Evolutionary conservation across 2,113 vertebrate species (phyloP).

Genomic region (Malurus elegans): DNA sequence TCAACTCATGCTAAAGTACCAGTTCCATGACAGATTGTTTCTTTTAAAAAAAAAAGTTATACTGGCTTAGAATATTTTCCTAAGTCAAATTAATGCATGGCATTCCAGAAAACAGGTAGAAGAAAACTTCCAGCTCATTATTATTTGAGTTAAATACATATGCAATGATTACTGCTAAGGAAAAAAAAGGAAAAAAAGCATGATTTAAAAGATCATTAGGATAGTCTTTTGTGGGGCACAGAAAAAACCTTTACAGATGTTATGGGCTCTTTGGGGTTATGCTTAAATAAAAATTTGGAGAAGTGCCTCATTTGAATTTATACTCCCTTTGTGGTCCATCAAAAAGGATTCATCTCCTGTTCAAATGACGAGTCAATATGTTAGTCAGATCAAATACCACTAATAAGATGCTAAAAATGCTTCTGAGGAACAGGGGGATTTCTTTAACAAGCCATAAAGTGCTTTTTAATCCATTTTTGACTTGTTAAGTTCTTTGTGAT

Average conservation of each 20-base stretch:
- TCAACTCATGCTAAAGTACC: background rate
- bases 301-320: conserved; percentile 67
- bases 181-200: background rate
- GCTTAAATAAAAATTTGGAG: conserved; percentile 61
- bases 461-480: conserved; percentile 77
- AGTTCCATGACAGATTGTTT: background rate
- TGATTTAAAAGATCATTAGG: conserved; percentile 13
- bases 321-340: conserved; percentile 73
- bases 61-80: background rate
- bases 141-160: background rate
- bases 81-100: background rate
- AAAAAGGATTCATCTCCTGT: conserved; percentile 67
- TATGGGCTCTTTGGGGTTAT: conserved; percentile 38
- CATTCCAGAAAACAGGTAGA: background rate
- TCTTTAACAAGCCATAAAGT: conserved; percentile 76
- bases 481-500: conserved; percentile 70
- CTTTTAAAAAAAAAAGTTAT: background rate
- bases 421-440: conserved; percentile 69
- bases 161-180: background rate
- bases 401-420: conserved; percentile 75
- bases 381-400: conserved; percentile 74
- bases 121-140: background rate
- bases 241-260: conserved; percentile 35
- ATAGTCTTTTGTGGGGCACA: conserved; percentile 9
- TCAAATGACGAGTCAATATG: conserved; percentile 75